These are phyloP conservation scores for Pteronura brasiliensis DNA, from an alignment of 2,113 vertebrate genomes.

Conservation along the genomic window DNA sequence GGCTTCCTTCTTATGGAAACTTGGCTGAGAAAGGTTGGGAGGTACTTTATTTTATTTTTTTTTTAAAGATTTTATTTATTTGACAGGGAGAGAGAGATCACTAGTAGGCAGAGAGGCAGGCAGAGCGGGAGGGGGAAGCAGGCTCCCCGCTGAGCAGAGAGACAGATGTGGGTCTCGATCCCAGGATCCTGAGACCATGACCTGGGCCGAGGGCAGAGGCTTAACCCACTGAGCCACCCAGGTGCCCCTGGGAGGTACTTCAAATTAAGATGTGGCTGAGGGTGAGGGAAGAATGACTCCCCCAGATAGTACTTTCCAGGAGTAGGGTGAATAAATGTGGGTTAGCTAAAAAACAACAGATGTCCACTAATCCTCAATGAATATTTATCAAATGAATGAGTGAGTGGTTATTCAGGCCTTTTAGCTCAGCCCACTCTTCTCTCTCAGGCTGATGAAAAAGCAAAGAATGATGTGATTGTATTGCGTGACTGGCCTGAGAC, in stretches of 20 bases:
- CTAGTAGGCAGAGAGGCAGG: no score
- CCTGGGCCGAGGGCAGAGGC: no score
- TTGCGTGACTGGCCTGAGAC: slow-evolving; percentile 63
- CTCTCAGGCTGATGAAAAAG: not conserved
- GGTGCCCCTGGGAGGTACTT: not conserved
- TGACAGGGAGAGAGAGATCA: no score
- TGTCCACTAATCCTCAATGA: not conserved
- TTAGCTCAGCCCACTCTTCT: not conserved
- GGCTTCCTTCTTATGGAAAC: not conserved
- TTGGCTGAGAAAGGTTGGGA: not conserved
- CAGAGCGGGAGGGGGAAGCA: no score
- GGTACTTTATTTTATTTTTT: not conserved
- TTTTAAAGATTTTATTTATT: no score
- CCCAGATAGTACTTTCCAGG: not conserved
- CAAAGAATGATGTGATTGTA: not conserved
- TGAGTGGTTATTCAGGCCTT: not conserved
- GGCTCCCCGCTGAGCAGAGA: no score
- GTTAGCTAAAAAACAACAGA: not conserved
- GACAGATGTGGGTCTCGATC: no score
- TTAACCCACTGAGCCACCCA: no score
- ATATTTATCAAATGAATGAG: not conserved
- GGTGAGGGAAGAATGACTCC: not conserved
- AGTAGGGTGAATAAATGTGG: not conserved
- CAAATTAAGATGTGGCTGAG: not conserved
- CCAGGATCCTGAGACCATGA: no score